Percentiles rank a stretch among this genome's conserved stretches.
These are phyloP conservation scores for Anarhynchus alexandrinus DNA, from an alignment of 2,113 vertebrate species.

Conservation along the genomic window DNA sequence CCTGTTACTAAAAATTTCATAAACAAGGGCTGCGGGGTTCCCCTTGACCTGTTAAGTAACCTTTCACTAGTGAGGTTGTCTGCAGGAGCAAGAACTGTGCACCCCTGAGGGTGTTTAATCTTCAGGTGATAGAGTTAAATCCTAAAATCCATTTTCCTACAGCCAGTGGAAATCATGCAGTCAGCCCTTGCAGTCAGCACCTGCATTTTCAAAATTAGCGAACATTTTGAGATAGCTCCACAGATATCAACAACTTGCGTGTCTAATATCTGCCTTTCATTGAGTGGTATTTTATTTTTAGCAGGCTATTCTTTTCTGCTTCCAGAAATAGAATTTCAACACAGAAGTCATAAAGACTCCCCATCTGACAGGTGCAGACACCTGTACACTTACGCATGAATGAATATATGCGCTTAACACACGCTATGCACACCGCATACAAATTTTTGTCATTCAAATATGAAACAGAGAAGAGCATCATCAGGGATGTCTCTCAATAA, in stretches of 20 bases:
- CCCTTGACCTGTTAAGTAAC: not conserved
- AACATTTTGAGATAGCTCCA: not conserved
- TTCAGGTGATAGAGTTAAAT: not conserved
- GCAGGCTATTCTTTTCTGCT: not conserved
- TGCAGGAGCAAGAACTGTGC: not conserved
- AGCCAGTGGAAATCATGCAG: not conserved
- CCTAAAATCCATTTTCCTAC: not conserved
- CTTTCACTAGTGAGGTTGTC: not conserved
- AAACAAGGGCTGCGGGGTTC: not conserved
- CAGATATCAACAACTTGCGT: not conserved
- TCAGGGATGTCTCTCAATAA: not conserved
- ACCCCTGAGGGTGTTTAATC: not conserved
- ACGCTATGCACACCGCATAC: rapidly evolving
- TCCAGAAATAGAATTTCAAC: slow-evolving; percentile 2
- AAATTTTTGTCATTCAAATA: not conserved
- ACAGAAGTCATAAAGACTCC: not conserved
- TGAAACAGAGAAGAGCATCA: not conserved
- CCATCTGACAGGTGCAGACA: not conserved
- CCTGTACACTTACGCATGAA: not conserved
- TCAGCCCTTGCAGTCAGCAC: not conserved
- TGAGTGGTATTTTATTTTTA: slow-evolving; percentile 10
- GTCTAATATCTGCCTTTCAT: not conserved
- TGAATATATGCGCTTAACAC: not conserved
- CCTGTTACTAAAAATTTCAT: not conserved
- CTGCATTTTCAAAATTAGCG: not conserved